Percentiles rank a stretch among this genome's conserved stretches.
Evolutionary conservation across 2,888 invertebrate genomes (phyloP).

Genomic region (Plagodis pulveraria): DNA sequence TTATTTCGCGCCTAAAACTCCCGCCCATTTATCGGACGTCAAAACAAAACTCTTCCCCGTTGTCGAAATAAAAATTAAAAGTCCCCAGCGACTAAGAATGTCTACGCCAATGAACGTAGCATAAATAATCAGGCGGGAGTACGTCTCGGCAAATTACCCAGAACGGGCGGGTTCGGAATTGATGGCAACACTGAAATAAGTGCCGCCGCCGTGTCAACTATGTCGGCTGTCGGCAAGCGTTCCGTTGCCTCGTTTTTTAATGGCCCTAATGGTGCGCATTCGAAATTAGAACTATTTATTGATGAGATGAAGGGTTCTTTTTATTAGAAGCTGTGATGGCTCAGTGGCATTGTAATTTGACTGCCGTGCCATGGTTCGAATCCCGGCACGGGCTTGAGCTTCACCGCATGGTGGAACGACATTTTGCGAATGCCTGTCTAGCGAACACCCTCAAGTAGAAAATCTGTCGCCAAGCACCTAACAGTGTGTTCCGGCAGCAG

Average conservation of each 20-base stretch:
- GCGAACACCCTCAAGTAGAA: too few relatives aligned
- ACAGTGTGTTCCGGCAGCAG: too few relatives aligned
- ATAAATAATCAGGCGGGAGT: constrained; percentile 71
- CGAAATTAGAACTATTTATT: constrained; percentile 57
- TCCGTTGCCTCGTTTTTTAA: constrained; percentile 47
- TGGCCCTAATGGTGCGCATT: constrained; percentile 48
- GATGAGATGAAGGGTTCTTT: constrained; percentile 11
- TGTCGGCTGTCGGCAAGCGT: constrained; percentile 54
- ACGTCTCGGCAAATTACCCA: constrained; percentile 77
- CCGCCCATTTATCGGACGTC: constrained; percentile 53
- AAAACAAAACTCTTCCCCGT: constrained; percentile 50
- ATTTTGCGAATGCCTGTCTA: too few relatives aligned
- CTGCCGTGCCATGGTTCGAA: too few relatives aligned
- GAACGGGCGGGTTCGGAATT: constrained; percentile 68
- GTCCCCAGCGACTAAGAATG: constrained; percentile 53
- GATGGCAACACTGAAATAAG: constrained; percentile 65
- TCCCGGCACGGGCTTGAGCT: too few relatives aligned
- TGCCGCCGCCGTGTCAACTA: constrained; percentile 64
- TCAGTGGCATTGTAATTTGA: too few relatives aligned
- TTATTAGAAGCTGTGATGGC: too few relatives aligned
- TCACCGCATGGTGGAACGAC: too few relatives aligned
- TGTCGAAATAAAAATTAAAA: constrained; percentile 56
- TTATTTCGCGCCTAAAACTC: constrained; percentile 43
- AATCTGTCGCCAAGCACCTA: too few relatives aligned
- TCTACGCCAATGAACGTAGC: constrained; percentile 66